Evolutionary conservation across 1,140 invertebrate species (phyloP).

Genomic region (Tetramorium alpestre): DNA sequence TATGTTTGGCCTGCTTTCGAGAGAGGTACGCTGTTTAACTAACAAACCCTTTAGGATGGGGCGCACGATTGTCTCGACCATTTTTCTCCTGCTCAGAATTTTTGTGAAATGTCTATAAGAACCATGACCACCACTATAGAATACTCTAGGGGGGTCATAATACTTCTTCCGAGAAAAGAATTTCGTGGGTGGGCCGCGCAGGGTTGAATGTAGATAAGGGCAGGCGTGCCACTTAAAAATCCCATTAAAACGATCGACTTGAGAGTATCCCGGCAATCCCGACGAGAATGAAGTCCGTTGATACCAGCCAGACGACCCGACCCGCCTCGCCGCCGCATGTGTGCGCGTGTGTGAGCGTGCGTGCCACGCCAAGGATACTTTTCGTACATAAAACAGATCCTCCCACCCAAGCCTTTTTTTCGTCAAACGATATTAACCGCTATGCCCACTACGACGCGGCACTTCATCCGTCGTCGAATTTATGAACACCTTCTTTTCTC

Average conservation of each 20-base stretch:
- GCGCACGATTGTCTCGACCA: neutral
- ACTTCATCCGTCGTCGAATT: slow-evolving; percentile 59
- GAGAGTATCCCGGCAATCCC: slow-evolving; percentile 48
- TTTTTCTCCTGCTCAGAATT: slow-evolving; percentile 44
- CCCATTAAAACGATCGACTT: slow-evolving; percentile 74
- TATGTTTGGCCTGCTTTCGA: slow-evolving; percentile 1
- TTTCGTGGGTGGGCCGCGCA: slow-evolving; percentile 69
- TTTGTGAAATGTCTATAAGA: slow-evolving; percentile 38
- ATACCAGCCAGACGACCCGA: slow-evolving; percentile 60
- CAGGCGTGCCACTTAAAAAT: slow-evolving; percentile 69
- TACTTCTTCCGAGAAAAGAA: slow-evolving; percentile 64
- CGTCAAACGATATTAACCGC: slow-evolving; percentile 31
- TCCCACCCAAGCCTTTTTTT: slow-evolving; percentile 29
- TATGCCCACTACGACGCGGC: neutral
- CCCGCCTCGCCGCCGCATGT: neutral
- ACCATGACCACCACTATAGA: slow-evolving; percentile 3
- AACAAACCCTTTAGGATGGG: slow-evolving; percentile 39
- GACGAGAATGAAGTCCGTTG: slow-evolving; percentile 56
- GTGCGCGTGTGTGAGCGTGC: neutral
- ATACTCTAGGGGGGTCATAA: slow-evolving; percentile 44
- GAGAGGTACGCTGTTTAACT: neutral
- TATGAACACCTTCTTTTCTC: slow-evolving; percentile 57
- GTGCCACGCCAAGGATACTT: slow-evolving; percentile 33
- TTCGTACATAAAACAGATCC: slow-evolving; percentile 71
- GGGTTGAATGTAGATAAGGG: slow-evolving; percentile 72